Evolutionary conservation across 2,888 invertebrate species (phyloP).

Genomic region (Yponomeuta sedellus): DNA sequence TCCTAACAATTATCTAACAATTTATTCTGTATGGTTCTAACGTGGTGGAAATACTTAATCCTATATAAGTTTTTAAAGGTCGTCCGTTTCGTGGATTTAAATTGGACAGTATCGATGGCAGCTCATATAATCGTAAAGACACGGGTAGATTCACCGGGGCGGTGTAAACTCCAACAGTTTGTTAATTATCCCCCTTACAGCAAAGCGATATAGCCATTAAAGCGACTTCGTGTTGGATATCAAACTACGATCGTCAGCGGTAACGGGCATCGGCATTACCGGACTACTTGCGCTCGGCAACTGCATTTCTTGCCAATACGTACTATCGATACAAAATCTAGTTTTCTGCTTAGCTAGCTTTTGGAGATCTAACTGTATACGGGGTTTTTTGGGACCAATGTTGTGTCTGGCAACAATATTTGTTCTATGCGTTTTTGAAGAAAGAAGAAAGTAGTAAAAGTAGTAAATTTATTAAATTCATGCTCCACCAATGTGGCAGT

Average conservation of each 20-base stretch:
- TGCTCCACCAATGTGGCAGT: too few relatives aligned
- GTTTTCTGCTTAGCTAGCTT: neutral
- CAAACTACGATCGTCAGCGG: slow-evolving; percentile 8
- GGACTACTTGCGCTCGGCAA: neutral
- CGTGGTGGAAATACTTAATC: neutral
- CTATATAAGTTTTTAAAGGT: neutral
- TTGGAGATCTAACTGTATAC: neutral
- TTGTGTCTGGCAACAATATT: neutral
- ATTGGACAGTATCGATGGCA: neutral
- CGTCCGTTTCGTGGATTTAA: neutral
- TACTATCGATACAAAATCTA: neutral
- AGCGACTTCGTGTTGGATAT: neutral
- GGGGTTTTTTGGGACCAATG: neutral
- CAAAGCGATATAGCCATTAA: slow-evolving; percentile 1
- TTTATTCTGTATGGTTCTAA: neutral
- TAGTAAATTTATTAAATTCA: too few relatives aligned
- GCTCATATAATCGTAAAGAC: neutral
- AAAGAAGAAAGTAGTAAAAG: too few relatives aligned
- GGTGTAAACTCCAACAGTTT: neutral
- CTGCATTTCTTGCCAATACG: neutral
- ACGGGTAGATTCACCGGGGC: neutral
- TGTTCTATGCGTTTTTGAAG: neutral
- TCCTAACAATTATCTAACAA: too few relatives aligned
- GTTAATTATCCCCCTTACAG: neutral
- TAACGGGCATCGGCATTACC: slow-evolving; percentile 4